These are phyloP conservation scores for Micrastur ruficollis DNA, from an alignment of 2,797 vertebrate genomes.

Conservation along the genomic window DNA sequence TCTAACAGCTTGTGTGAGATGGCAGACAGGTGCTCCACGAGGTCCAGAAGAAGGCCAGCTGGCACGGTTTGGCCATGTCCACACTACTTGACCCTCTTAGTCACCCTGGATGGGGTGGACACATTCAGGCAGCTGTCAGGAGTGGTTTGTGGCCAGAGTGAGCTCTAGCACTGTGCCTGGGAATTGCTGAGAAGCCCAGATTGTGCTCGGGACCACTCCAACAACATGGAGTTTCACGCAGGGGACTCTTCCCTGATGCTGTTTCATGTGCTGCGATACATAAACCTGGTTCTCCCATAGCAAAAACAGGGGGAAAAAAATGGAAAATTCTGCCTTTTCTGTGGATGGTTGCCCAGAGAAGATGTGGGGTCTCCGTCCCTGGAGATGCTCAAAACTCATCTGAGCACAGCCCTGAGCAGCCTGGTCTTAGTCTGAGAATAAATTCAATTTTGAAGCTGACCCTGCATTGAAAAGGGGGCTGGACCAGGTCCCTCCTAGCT, in stretches of 20 bases:
- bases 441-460: neutral
- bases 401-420: neutral
- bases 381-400: neutral
- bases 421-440: neutral
- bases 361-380: too few species aligned
- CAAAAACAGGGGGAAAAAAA: accelerated
- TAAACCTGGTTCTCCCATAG: neutral
- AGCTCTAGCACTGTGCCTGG: neutral
- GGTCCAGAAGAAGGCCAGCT: neutral
- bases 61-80: neutral
- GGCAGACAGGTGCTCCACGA: neutral
- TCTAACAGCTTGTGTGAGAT: too few species aligned
- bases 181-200: neutral
- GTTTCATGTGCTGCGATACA: neutral
- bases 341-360: too few species aligned
- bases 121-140: neutral
- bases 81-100: neutral
- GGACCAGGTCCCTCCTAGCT: neutral
- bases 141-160: neutral
- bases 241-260: neutral
- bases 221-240: neutral
- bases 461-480: neutral
- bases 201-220: too few species aligned
- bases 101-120: neutral
- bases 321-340: neutral